Percentiles rank a stretch among this genome's conserved stretches.
phyloP scores from a whole-genome alignment of 2,797 vertebrate species.

The Mus caroli region DNA sequence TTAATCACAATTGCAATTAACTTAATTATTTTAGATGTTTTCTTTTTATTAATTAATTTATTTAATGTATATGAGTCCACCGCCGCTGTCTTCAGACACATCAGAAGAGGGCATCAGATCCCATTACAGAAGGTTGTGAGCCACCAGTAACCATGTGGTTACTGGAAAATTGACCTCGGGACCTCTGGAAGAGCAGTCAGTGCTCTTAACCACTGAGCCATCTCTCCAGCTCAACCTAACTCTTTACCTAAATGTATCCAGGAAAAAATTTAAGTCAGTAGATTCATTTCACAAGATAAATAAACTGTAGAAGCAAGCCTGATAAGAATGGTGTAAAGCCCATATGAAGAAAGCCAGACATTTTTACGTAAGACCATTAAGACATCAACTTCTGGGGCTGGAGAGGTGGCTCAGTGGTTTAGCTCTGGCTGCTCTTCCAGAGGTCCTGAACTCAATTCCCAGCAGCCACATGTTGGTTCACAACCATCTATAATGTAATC shows the following conservation, averaged over 20 bases:
- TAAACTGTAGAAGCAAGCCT: constrained; percentile 19
- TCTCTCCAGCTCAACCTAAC: not conserved
- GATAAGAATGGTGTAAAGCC: not conserved
- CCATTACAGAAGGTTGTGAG: no score
- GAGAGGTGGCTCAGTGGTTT: not conserved
- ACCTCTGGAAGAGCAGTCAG: no score
- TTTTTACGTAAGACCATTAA: constrained; percentile 14
- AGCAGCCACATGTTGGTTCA: not conserved
- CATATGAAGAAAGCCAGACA: not conserved
- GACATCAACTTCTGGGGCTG: not conserved
- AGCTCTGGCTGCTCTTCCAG: not conserved
- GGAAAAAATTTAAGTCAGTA: not conserved
- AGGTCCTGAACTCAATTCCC: not conserved
- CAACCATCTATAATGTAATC: not conserved
- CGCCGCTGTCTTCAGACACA: no score
- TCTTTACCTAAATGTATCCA: not conserved
- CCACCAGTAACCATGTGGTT: no score
- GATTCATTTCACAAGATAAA: constrained; percentile 39
- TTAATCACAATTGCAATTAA: not conserved
- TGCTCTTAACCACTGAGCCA: no score
- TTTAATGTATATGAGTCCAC: no score
- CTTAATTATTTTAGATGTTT: not conserved
- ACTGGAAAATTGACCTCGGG: no score
- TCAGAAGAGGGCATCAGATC: no score
- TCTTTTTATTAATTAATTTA: no score